phyloP scores from a whole-genome alignment of 2,113 vertebrate genomes.

The Nycticryphes semicollaris region DNA sequence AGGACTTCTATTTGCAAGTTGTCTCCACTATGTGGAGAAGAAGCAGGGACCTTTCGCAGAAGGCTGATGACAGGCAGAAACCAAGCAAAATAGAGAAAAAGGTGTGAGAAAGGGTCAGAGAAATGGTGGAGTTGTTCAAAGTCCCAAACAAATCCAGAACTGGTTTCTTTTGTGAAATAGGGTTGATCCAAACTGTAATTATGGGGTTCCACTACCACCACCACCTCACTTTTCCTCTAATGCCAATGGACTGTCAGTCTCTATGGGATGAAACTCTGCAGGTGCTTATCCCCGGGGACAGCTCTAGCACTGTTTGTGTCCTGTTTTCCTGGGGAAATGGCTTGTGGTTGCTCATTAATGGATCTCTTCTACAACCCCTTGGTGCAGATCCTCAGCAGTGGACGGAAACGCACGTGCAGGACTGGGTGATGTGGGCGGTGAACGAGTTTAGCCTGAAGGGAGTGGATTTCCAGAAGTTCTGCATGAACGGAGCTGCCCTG shows the following conservation, averaged over 20 bases:
- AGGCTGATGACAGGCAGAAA: not conserved
- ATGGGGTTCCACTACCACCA: rapidly evolving
- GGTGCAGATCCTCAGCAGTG: constrained; percentile 91
- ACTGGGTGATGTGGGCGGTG: constrained; percentile 97
- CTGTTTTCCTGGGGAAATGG: not conserved
- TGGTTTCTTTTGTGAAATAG: rapidly evolving
- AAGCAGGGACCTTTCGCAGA: not conserved
- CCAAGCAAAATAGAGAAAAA: not conserved
- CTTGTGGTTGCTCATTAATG: not conserved
- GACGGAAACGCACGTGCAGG: constrained; percentile 91
- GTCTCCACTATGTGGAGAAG: not conserved
- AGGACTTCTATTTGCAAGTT: not conserved
- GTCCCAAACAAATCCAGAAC: not conserved
- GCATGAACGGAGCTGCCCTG: constrained; percentile 90
- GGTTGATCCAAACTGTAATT: not conserved
- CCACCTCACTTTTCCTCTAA: not conserved
- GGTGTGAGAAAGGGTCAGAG: not conserved
- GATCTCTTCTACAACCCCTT: not conserved
- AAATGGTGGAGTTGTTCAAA: not conserved
- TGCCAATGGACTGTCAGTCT: not conserved
- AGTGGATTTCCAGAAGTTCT: constrained; percentile 96
- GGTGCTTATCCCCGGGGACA: not conserved
- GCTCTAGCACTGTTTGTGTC: not conserved
- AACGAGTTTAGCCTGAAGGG: constrained; percentile 98
- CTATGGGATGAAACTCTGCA: not conserved